Evolutionary conservation across 2,888 invertebrate species (phyloP), one percentile per base, ranked within the genome.

Genomic region (Tupiocoris notatus): DNA sequence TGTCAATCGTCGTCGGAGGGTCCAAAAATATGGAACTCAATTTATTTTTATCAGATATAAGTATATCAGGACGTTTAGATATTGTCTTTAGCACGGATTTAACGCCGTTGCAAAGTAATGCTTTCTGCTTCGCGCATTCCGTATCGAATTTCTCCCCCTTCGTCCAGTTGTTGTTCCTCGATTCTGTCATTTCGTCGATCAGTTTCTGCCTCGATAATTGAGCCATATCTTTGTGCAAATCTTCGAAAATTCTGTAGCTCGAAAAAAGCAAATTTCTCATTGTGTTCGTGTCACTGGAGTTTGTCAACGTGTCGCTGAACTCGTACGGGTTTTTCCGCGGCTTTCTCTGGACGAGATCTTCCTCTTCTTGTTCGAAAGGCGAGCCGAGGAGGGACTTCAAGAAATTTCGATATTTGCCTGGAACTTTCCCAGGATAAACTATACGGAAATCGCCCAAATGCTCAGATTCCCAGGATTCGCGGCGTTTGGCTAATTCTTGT

Each of bases 11-110:
- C 70, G 61, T 70, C 54, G 61, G 73, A 1, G 75, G 75, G 18
- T 75, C 65, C 65, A 75, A 23, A 65, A 75, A 75, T 18, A 75
- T 65, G 2, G 75, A 56, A 18, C 75, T 75, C 24, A 75, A 58
- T 22, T 75, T 75, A 12, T 64, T 65, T 20, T 75, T 75, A 17
- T 75, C 75, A 16, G 54, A 56, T 0, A 24, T 17, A 0, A 65
- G 24, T 58, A 75, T 75, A 25, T 75, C 65, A 2, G 65, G 65
- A 16, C 59, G 57, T 18, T 58, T 57, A 2, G 75, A 75, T 3
- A 75, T 75, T 3, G 65, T 57, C 18, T 75, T 75, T 24, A 75
- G 25, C 16, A 75, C 65, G 56, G 18, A 22, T 20, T 25, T 64
- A 57, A 75, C 23, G 56, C 65, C 65, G 20, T 65, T 58, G 17